Percentiles rank a stretch among this genome's conserved stretches.
Conservation (phyloP, 2,113 vertebrate species). For the Rhynchopsitta pachyrhyncha region DNA sequence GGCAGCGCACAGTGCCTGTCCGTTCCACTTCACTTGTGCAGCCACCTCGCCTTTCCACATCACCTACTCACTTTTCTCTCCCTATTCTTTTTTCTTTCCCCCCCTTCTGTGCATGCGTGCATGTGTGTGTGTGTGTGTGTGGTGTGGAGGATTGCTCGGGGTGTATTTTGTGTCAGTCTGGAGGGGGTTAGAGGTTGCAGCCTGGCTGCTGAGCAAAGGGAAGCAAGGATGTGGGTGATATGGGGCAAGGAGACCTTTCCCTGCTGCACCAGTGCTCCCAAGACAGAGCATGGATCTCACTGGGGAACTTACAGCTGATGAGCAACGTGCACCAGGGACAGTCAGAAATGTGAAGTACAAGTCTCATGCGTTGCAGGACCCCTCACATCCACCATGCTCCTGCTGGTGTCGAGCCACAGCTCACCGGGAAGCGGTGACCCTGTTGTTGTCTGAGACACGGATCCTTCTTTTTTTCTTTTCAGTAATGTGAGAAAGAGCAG, state of each 20-base stretch:
- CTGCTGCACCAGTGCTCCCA: background rate
- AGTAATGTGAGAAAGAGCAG: background rate
- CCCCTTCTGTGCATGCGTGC: background rate
- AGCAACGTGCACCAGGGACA: background rate
- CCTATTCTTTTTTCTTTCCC: background rate
- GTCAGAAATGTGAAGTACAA: background rate
- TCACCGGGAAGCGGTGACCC: background rate
- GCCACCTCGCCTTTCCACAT: slow-evolving; percentile 63
- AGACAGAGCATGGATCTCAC: background rate
- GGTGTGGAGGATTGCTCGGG: background rate
- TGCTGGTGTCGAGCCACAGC: background rate
- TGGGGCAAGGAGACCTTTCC: background rate
- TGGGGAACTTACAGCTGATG: background rate
- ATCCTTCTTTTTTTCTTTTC: background rate
- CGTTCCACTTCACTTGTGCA: slow-evolving; percentile 82
- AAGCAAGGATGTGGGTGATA: background rate
- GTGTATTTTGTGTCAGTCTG: background rate
- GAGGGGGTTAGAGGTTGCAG: background rate
- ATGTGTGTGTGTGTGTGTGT: background rate
- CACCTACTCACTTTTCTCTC: slow-evolving; percentile 39
- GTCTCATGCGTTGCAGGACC: background rate
- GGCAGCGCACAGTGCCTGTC: slow-evolving; percentile 77
- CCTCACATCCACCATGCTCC: background rate
- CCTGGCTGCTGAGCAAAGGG: background rate
- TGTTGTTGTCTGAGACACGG: background rate